Evolutionary conservation across 2,888 invertebrate species (phyloP).

Genomic region (Dexiosoma caninum): DNA sequence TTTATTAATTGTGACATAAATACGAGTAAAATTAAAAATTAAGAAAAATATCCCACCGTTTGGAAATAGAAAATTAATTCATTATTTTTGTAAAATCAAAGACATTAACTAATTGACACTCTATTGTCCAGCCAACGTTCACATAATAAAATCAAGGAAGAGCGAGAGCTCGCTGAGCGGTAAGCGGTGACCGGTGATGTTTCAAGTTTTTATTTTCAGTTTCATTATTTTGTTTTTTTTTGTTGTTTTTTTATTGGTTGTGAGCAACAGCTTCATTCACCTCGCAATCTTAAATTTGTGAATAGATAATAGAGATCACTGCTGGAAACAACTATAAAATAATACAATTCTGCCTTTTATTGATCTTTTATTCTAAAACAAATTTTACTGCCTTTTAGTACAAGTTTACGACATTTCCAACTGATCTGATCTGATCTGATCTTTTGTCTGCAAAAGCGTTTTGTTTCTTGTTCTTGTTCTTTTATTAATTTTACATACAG

Average conservation of each 20-base stretch:
- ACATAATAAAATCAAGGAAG: background rate
- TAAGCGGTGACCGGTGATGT: constrained; percentile 36
- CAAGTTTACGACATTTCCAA: constrained; percentile 43
- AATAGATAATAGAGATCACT: constrained; percentile 61
- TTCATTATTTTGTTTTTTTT: constrained; percentile 18
- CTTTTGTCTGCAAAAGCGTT: constrained; percentile 39
- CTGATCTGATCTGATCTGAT: constrained; percentile 10
- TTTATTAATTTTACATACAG: constrained; percentile 15
- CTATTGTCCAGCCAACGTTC: constrained; percentile 49
- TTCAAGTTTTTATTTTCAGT: constrained; percentile 43
- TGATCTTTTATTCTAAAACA: constrained; percentile 1
- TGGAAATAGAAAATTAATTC: constrained; percentile 55
- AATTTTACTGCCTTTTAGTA: constrained; percentile 49
- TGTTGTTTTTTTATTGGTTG: no score
- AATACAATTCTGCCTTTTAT: constrained; percentile 6
- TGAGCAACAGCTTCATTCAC: constrained; percentile 30
- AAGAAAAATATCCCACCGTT: constrained; percentile 43
- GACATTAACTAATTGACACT: constrained; percentile 65
- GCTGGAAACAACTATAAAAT: constrained; percentile 49
- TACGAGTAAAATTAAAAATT: constrained; percentile 13
- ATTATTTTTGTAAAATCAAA: constrained; percentile 51
- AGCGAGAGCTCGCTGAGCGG: constrained; percentile 33
- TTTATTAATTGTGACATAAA: constrained; percentile 45
- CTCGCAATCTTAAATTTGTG: constrained; percentile 54
- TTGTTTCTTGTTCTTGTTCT: no score